Evolutionary conservation across 2,113 vertebrate genomes (phyloP).

Genomic region (Zapus hudsonius): DNA sequence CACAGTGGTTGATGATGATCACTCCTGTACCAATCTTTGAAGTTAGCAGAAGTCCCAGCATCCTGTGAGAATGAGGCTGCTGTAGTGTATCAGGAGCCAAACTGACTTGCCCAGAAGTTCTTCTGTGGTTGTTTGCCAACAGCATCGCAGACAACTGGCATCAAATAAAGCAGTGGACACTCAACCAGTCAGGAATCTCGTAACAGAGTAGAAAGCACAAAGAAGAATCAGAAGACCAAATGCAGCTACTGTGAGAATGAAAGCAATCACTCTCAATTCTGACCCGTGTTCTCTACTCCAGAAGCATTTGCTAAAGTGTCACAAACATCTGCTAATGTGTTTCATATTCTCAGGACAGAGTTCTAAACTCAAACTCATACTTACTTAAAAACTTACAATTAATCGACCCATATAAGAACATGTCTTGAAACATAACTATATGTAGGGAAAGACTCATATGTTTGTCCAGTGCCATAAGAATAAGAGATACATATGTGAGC

Average conservation of each 20-base stretch:
- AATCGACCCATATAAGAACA: not conserved
- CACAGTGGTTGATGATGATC: not conserved
- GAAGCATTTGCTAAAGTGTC: not conserved
- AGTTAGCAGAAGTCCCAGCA: not conserved
- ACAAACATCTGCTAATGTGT: not conserved
- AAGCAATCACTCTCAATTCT: not conserved
- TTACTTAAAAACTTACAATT: not conserved
- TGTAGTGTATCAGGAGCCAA: not conserved
- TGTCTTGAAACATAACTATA: not conserved
- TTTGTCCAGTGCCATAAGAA: not conserved
- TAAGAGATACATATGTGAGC: not conserved
- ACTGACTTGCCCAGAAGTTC: not conserved
- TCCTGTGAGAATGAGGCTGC: not conserved
- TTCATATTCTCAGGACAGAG: not conserved
- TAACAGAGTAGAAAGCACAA: not conserved
- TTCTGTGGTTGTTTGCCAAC: slow-evolving; percentile 16
- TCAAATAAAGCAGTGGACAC: not conserved
- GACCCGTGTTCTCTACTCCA: not conserved
- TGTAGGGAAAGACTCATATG: not conserved
- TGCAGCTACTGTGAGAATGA: not conserved
- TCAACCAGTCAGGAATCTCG: slow-evolving; percentile 25
- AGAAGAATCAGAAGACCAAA: not conserved
- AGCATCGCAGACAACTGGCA: not conserved
- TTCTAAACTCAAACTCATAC: not conserved
- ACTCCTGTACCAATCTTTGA: not conserved